Evolutionary conservation across 2,113 vertebrate species (phyloP).

Genomic region (Chlorodrepanis virens): DNA sequence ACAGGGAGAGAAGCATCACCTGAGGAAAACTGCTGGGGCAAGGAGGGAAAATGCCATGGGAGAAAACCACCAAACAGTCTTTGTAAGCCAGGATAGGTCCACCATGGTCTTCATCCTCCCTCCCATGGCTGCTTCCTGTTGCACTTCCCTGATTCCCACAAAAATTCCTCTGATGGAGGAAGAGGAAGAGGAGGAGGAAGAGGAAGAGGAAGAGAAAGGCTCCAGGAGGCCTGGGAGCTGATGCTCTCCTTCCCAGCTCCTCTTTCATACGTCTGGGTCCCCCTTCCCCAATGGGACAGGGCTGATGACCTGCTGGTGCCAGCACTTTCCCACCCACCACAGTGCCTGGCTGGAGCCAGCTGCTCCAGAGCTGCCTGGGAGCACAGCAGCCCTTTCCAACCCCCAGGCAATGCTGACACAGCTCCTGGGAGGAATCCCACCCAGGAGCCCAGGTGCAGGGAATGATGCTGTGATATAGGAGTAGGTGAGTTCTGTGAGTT

Average conservation of each 20-base stretch:
- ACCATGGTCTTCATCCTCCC: neutral
- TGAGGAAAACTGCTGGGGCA: neutral
- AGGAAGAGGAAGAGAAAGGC: neutral
- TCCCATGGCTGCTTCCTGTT: neutral
- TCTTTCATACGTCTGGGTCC: neutral
- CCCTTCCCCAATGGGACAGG: rapidly evolving
- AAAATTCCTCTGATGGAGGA: neutral
- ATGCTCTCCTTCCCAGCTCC: rapidly evolving
- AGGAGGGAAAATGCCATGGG: rapidly evolving
- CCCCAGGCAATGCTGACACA: neutral
- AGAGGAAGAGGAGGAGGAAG: neutral
- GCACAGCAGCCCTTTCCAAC: neutral
- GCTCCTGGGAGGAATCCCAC: neutral
- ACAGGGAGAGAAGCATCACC: neutral
- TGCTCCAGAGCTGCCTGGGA: neutral
- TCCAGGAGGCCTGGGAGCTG: neutral
- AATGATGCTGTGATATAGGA: rapidly evolving
- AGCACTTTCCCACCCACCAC: neutral
- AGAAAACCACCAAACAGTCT: neutral
- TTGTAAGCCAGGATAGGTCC: neutral
- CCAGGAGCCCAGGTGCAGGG: neutral
- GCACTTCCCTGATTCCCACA: neutral
- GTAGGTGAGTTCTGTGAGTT: neutral
- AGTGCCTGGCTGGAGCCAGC: neutral
- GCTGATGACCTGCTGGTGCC: neutral